Evolutionary conservation across 2,888 invertebrate species (phyloP).

Genomic region (Papilio demoleus): DNA sequence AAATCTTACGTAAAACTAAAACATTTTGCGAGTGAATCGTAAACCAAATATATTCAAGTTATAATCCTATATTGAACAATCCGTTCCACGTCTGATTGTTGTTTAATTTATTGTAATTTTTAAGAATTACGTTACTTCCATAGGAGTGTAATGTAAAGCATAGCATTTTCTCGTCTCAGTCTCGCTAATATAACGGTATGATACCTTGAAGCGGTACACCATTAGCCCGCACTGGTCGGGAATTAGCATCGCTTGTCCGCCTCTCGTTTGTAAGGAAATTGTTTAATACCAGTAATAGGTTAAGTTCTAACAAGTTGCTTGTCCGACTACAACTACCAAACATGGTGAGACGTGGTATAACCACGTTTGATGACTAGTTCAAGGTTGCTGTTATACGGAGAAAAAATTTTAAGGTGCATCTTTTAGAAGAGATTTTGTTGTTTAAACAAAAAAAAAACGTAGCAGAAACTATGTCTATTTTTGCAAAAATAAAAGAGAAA

Average conservation of each 20-base stretch:
- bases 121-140: background rate
- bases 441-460: no score
- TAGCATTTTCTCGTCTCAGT: conserved; percentile 10
- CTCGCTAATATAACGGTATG: conserved; percentile 30
- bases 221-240: conserved; percentile 42
- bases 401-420: background rate
- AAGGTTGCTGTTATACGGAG: conserved; percentile 1
- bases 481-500: no score
- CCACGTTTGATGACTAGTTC: background rate
- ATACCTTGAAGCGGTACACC: conserved; percentile 31
- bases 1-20: no score
- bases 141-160: conserved; percentile 7
- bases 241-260: conserved; percentile 57
- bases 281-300: conserved; percentile 33
- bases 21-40: no score
- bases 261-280: conserved; percentile 54
- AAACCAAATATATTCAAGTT: no score
- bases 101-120: background rate
- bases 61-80: no score
- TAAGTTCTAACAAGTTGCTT: conserved; percentile 13
- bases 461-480: no score
- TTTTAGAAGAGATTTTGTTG: no score
- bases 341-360: background rate
- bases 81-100: no score
- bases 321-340: conserved; percentile 23